phyloP scores from a whole-genome alignment of 2,888 invertebrate genomes.

The Gari tellinella region DNA sequence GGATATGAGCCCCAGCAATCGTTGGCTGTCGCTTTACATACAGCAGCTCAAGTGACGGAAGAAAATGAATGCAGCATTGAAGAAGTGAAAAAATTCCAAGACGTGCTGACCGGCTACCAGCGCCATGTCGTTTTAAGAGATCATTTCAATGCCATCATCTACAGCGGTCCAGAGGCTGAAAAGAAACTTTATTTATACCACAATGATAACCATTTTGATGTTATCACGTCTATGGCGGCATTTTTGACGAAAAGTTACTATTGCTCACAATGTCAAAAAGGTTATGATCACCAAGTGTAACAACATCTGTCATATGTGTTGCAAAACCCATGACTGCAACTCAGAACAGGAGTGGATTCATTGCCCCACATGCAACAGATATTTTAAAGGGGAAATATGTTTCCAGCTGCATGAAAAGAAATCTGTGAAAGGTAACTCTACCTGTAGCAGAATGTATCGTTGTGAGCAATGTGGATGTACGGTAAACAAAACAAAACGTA shows the following conservation, averaged over 20 bases:
- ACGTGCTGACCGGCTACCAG: conserved; percentile 30
- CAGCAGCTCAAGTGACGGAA: conserved; percentile 20
- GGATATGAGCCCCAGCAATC: conserved; percentile 24
- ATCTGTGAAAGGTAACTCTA: conserved; percentile 12
- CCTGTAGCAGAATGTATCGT: conserved; percentile 12
- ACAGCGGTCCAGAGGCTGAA: conserved; percentile 32
- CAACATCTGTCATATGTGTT: conserved; percentile 18
- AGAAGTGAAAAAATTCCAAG: conserved; percentile 42
- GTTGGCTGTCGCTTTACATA: conserved; percentile 34
- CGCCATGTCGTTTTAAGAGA: conserved; percentile 35
- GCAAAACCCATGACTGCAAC: neutral
- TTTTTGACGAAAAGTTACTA: conserved; percentile 36
- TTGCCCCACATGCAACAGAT: conserved; percentile 22
- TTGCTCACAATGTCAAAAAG: conserved; percentile 30
- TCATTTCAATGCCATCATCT: conserved; percentile 43
- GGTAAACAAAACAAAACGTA: conserved; percentile 11
- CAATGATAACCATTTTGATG: conserved; percentile 47
- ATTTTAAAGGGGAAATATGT: conserved; percentile 17
- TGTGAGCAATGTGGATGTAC: conserved; percentile 35
- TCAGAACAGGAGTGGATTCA: conserved; percentile 4
- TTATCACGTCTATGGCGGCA: conserved; percentile 46
- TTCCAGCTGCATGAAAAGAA: conserved; percentile 20
- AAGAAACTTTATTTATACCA: conserved; percentile 37
- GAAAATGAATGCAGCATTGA: conserved; percentile 42
- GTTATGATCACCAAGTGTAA: conserved; percentile 22